Conservation (phyloP, 2,888 invertebrate genomes). For the Leucozona laternaria region DNA sequence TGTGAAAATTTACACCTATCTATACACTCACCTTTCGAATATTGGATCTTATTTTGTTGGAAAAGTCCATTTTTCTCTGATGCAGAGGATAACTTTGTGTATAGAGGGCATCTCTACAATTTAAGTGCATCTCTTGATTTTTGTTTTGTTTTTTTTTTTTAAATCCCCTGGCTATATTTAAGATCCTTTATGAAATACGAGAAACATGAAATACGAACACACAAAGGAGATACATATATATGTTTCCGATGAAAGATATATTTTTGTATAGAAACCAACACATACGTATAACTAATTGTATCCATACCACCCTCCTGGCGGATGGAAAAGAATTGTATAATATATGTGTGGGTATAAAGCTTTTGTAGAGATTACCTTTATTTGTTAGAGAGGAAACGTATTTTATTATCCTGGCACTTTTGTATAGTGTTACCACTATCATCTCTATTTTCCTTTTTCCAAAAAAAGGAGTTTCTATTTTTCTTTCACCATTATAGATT, state of each 20-base stretch:
- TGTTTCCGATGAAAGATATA: slow-evolving; percentile 17
- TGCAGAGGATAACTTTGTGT: not conserved
- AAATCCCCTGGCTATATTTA: slow-evolving; percentile 13
- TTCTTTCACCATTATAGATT: not conserved
- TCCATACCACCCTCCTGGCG: not conserved
- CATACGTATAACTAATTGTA: not conserved
- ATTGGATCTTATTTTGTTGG: slow-evolving; percentile 1
- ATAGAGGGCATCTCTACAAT: not conserved
- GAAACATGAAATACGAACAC: slow-evolving; percentile 8
- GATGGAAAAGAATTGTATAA: not conserved
- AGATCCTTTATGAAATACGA: slow-evolving; percentile 30
- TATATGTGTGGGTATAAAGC: not conserved
- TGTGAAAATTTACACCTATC: slow-evolving; percentile 4
- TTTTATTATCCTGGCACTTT: not conserved
- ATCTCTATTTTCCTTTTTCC: not conserved
- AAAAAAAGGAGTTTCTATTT: not conserved
- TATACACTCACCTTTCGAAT: not conserved
- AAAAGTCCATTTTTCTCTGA: not conserved
- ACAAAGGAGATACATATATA: not conserved
- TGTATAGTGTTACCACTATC: not conserved
- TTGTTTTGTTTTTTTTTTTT: not conserved
- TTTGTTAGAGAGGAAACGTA: not conserved
- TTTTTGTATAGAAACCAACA: not conserved
- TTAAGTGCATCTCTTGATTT: slow-evolving; percentile 2
- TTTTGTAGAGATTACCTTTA: slow-evolving; percentile 2